phyloP scores from a whole-genome alignment of 1,140 invertebrate species.

The Chironomus striatipennis region DNA sequence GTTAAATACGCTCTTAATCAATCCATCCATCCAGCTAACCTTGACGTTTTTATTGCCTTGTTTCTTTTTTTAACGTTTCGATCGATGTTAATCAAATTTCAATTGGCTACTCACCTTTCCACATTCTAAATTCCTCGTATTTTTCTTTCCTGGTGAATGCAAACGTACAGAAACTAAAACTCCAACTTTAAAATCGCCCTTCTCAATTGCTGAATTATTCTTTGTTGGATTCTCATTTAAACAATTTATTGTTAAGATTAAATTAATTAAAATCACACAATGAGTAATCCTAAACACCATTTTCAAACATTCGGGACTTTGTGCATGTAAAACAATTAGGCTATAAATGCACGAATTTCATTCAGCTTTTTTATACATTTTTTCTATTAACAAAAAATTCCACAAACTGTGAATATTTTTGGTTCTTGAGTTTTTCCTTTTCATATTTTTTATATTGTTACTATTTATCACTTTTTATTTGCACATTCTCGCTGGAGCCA shows the following conservation, averaged over 20 bases:
- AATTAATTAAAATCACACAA: neutral
- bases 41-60: neutral
- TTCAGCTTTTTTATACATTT: too few species aligned
- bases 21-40: too few species aligned
- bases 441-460: too few species aligned
- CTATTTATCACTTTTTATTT: too few species aligned
- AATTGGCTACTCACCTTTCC: neutral
- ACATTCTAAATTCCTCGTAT: constrained; percentile 15
- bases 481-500: too few species aligned
- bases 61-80: neutral
- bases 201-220: neutral
- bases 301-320: too few species aligned
- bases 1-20: too few species aligned
- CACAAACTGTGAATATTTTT: too few species aligned
- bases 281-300: neutral
- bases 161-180: neutral
- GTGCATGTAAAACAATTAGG: too few species aligned
- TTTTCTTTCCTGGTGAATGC: constrained; percentile 1
- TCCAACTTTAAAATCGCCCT: constrained; percentile 3
- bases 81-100: neutral
- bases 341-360: too few species aligned
- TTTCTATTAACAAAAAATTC: too few species aligned
- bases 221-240: constrained; percentile 1
- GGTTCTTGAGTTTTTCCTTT: too few species aligned
- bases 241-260: constrained; percentile 10